These are phyloP conservation scores for Tribolium castaneum DNA, from an alignment of 1,140 invertebrate genomes.

Conservation along the genomic window DNA sequence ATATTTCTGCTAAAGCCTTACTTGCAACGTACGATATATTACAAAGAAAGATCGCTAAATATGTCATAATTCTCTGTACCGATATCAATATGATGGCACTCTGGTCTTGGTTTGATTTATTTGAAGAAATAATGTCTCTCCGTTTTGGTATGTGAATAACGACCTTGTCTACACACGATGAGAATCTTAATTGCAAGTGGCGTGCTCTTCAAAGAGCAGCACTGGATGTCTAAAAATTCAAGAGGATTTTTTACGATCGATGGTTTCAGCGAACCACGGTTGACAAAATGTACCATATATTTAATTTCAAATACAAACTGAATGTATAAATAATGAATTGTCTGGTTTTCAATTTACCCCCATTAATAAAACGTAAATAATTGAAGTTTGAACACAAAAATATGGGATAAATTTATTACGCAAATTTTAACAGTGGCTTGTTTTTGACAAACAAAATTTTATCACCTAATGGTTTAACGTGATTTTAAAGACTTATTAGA, in stretches of 20 bases:
- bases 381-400: background rate
- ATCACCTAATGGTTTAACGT: no score
- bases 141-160: background rate
- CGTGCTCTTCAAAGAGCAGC: background rate
- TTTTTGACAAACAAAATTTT: no score
- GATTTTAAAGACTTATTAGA: background rate
- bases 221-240: background rate
- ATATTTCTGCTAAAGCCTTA: constrained; percentile 5
- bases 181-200: background rate
- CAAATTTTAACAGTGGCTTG: background rate
- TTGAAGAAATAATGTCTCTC: background rate
- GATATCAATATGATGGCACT: background rate
- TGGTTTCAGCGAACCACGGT: background rate
- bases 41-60: background rate
- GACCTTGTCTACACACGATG: background rate
- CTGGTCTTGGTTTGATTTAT: background rate
- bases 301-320: background rate
- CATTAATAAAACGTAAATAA: background rate
- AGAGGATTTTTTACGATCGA: background rate
- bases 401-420: background rate
- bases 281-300: background rate
- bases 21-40: background rate
- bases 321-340: background rate
- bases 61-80: background rate
- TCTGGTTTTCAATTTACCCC: background rate